Evolutionary conservation across 2,888 invertebrate species (phyloP).

Genomic region (Diaperis boleti): DNA sequence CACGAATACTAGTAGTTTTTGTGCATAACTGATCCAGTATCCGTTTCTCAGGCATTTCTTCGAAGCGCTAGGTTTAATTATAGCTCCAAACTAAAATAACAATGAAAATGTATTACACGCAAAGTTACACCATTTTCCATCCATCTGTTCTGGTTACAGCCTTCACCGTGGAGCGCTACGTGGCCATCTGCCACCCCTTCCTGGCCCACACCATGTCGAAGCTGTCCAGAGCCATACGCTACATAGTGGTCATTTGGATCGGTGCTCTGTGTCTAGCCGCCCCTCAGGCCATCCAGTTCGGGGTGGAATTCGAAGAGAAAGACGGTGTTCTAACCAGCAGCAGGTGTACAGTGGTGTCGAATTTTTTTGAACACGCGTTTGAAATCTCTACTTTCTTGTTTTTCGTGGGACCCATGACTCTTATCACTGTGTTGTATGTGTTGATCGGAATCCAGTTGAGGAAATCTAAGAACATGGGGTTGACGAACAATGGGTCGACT

Average conservation of each 20-base stretch:
- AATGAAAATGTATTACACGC: neutral
- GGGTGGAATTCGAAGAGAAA: slow-evolving; percentile 50
- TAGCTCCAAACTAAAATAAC: neutral
- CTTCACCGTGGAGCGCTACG: slow-evolving; percentile 83
- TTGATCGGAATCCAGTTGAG: slow-evolving; percentile 80
- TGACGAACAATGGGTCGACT: slow-evolving; percentile 56
- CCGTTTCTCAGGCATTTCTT: too few relatives aligned
- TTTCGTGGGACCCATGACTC: slow-evolving; percentile 88
- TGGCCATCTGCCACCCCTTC: slow-evolving; percentile 75
- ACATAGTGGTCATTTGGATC: slow-evolving; percentile 85
- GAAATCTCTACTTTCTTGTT: slow-evolving; percentile 85
- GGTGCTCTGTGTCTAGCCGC: slow-evolving; percentile 79
- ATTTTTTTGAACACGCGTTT: slow-evolving; percentile 76
- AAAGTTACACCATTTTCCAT: too few relatives aligned
- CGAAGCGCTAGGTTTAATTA: too few relatives aligned
- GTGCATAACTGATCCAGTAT: too few relatives aligned
- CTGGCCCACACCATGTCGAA: slow-evolving; percentile 87
- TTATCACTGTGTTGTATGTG: slow-evolving; percentile 85
- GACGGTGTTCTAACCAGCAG: slow-evolving; percentile 49
- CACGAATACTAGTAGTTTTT: too few relatives aligned
- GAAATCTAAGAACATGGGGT: slow-evolving; percentile 70
- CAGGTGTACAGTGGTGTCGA: slow-evolving; percentile 66
- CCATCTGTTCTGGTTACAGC: slow-evolving; percentile 74
- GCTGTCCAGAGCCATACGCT: slow-evolving; percentile 83
- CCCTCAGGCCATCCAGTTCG: slow-evolving; percentile 73